These are phyloP conservation scores for Pogonomyrmex californicus DNA, from an alignment of 1,140 invertebrate genomes.

Conservation along the genomic window DNA sequence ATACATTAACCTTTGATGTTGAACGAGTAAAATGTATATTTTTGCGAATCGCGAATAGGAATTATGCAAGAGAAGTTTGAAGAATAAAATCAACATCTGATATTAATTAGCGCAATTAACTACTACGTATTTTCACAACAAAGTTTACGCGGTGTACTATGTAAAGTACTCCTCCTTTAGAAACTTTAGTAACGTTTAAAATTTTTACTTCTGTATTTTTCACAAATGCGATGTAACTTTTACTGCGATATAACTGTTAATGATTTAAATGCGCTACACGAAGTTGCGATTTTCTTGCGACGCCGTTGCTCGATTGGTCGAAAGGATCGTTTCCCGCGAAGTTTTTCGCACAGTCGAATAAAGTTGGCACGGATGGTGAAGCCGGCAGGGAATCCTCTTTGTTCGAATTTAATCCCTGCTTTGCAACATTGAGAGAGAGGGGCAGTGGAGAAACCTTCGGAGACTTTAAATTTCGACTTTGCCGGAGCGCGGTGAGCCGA, in stretches of 20 bases:
- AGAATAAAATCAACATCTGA: background rate
- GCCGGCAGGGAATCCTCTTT: slow-evolving; percentile 64
- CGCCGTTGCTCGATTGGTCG: slow-evolving; percentile 30
- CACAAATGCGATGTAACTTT: background rate
- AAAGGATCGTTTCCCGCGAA: slow-evolving; percentile 56
- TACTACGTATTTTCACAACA: background rate
- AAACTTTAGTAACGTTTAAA: background rate
- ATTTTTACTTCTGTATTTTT: background rate
- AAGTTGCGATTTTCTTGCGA: background rate
- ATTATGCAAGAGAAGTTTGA: background rate
- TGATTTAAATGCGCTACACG: slow-evolving; percentile 1
- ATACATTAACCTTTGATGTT: slow-evolving; percentile 36
- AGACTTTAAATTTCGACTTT: slow-evolving; percentile 76
- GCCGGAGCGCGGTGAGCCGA: slow-evolving; percentile 17
- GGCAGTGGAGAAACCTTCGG: slow-evolving; percentile 32
- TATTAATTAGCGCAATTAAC: background rate
- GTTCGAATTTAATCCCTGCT: slow-evolving; percentile 73
- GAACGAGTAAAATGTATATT: background rate
- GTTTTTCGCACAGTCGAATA: slow-evolving; percentile 53
- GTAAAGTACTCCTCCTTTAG: background rate
- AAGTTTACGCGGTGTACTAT: background rate
- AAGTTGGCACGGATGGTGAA: slow-evolving; percentile 58
- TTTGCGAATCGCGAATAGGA: background rate
- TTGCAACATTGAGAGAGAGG: background rate
- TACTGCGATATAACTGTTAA: background rate